A percentile compares a stretch with the other conserved stretches of the same genome.
phyloP scores from a whole-genome alignment of 2,888 invertebrate species.

The Polymixis flavicincta region DNA sequence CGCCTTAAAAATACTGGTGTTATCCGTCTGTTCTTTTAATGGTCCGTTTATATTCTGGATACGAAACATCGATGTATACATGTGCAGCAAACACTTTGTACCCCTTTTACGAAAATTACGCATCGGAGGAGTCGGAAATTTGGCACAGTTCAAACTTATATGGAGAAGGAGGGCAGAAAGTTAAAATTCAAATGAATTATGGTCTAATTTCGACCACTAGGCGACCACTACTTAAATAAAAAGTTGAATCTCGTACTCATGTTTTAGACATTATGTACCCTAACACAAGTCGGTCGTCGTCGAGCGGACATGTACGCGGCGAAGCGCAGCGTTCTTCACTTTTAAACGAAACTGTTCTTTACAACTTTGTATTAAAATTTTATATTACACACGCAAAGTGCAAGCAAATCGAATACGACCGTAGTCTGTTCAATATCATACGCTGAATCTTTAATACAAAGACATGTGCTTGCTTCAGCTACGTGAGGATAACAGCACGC shows the following conservation, averaged over 20 bases:
- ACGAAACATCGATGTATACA: background rate
- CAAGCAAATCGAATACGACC: conserved; percentile 29
- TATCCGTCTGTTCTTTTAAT: background rate
- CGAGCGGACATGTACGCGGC: conserved; percentile 30
- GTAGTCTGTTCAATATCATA: conserved; percentile 44
- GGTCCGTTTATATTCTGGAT: background rate
- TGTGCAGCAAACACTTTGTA: too few species aligned
- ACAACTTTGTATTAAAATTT: conserved; percentile 58
- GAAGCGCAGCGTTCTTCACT: conserved; percentile 55
- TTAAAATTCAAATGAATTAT: too few species aligned
- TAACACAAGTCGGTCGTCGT: conserved; percentile 10
- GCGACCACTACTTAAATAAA: background rate
- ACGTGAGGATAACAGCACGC: conserved; percentile 29
- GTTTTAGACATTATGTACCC: conserved; percentile 19
- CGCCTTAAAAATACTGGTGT: background rate
- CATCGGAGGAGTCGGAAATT: too few species aligned
- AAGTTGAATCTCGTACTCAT: conserved; percentile 20
- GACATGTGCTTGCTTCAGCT: conserved; percentile 29
- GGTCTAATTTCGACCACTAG: too few species aligned
- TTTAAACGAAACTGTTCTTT: conserved; percentile 57
- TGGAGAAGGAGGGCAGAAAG: too few species aligned
- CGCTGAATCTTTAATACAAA: conserved; percentile 51
- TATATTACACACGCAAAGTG: conserved; percentile 51
- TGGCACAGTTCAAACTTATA: too few species aligned
- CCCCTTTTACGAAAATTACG: too few species aligned